phyloP scores from a whole-genome alignment of 2,888 invertebrate species.

The Hydroisotoma schaefferi region DNA sequence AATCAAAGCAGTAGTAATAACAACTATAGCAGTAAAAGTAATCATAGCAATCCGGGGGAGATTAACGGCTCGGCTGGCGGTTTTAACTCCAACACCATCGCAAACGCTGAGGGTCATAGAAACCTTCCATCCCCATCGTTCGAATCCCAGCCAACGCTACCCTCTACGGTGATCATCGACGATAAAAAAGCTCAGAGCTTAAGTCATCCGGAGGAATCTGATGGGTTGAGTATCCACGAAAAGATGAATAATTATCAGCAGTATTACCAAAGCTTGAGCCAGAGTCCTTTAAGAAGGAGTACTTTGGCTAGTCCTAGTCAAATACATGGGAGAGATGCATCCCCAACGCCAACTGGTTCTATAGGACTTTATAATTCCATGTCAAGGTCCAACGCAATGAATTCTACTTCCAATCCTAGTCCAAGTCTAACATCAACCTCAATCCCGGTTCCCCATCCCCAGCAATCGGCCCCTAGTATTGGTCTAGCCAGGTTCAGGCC shows the following conservation, averaged over 20 bases:
- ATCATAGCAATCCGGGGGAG: too few species aligned
- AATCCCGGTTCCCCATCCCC: too few species aligned
- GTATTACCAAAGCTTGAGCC: constrained; percentile 37
- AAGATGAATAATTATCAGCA: constrained; percentile 47
- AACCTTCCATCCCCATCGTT: background rate
- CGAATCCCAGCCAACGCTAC: background rate
- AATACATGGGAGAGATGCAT: constrained; percentile 14
- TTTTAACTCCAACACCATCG: background rate
- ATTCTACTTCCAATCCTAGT: background rate
- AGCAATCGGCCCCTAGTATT: background rate
- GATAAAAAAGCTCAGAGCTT: constrained; percentile 16
- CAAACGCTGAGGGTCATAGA: too few species aligned
- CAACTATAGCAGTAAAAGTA: background rate
- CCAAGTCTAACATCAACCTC: too few species aligned
- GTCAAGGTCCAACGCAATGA: background rate
- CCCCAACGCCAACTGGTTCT: too few species aligned
- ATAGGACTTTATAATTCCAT: too few species aligned
- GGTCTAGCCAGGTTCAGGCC: constrained; percentile 18
- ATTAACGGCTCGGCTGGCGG: background rate
- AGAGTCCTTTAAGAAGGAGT: constrained; percentile 26
- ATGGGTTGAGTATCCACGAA: constrained; percentile 31
- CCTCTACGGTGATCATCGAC: too few species aligned
- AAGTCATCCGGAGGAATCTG: background rate
- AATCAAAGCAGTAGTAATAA: background rate
- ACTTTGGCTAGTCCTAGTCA: constrained; percentile 32